phyloP scores from a whole-genome alignment of 2,797 vertebrate genomes.

The Crocodylus rhombifer region DNA sequence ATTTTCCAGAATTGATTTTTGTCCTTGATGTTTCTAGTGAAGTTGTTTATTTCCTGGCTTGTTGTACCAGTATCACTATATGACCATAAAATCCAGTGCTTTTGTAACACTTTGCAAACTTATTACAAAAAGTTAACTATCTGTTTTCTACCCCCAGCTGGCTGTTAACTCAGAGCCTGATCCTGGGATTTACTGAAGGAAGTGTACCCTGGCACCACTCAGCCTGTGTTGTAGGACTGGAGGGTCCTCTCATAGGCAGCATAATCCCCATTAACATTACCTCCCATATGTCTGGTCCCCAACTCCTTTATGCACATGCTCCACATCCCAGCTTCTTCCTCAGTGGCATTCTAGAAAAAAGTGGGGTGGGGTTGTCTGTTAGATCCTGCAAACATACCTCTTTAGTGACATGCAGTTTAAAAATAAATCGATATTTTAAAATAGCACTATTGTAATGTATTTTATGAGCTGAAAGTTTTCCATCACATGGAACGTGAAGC shows the following conservation, averaged over 20 bases:
- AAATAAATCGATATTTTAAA: conserved; percentile 40
- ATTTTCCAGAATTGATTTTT: conserved; percentile 68
- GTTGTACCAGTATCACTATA: conserved; percentile 42
- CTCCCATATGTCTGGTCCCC: not conserved
- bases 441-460: conserved; percentile 41
- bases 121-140: not conserved
- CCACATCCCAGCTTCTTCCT: not conserved
- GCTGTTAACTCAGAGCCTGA: not conserved
- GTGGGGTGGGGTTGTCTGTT: too few relatives aligned
- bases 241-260: not conserved
- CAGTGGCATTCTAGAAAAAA: too few relatives aligned
- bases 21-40: conserved; percentile 18
- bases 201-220: not conserved
- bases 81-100: conserved; percentile 58
- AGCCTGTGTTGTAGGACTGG: not conserved
- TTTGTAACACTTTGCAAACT: conserved; percentile 42
- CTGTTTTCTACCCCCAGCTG: conserved; percentile 28
- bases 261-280: not conserved
- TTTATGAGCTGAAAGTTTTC: conserved; percentile 52
- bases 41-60: conserved; percentile 66
- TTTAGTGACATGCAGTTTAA: conserved; percentile 47
- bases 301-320: not conserved
- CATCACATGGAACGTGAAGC: conserved; percentile 37
- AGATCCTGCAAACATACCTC: not conserved
- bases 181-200: not conserved